Evolutionary conservation across 2,797 vertebrate species (phyloP), one percentile per base, ranked within the genome.

Genomic region (Lacerta viridis): DNA sequence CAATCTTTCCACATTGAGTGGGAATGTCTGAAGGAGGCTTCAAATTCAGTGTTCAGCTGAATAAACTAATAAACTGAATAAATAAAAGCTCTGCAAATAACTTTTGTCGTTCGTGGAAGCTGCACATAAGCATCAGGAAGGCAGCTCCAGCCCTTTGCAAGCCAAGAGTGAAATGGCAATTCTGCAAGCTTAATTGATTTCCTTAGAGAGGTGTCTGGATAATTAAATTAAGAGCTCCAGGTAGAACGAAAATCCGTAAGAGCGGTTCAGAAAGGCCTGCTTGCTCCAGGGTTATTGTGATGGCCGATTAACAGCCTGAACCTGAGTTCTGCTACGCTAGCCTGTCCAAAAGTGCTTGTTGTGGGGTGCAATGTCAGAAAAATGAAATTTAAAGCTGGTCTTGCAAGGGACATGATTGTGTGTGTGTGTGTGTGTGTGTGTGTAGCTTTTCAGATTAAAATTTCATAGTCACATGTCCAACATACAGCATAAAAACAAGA

Each of bases 161-260:
- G 39, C 41, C 75, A 78, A 69, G 13, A 71, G 7, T 33, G 76
- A 72, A 59, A 55, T 33, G 61, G 27, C 20, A 17, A n/a, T 74
- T 80, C 72, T 66, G 15, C 43, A 20, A 10, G 41, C 20, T 85
- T 75, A 84, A 89, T 85, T 80, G 55, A 64, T 80, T 85, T 84
- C n/a, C 77, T 80, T 36, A n/a, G 68, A 61, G 39, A 80, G 41
- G 15, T 33, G 29, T 25, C 8, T 18, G 46, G 13, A 33, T 15
- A 84, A 80, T 85, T 80, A 33, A 85, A 41, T 79, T 72, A 79
- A 55, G 20, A 61, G 3, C 18, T 64, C 55, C 20, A 36, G 5
- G 13, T 29, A 29, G 55, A 36, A 27, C 9, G 10, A 33, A 29
- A 43, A 11, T 36, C 3, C 7, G 41, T 29, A 10, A 78, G 33